Evolutionary conservation across 2,113 vertebrate genomes (phyloP), one percentile per base, ranked within the genome.

Genomic region (Choloepus hoffmanni): DNA sequence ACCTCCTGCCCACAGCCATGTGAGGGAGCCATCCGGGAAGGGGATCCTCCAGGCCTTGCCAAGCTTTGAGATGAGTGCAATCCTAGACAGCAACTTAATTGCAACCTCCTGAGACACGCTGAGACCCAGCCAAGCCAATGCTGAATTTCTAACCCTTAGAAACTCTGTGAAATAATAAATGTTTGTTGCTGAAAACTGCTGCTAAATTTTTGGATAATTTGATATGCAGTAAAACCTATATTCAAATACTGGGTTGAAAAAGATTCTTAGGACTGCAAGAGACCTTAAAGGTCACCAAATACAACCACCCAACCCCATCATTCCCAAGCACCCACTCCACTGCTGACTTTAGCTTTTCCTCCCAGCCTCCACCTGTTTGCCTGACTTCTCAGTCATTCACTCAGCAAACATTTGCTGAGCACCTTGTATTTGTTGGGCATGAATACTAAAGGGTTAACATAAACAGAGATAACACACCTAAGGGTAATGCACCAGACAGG

Each of bases 231-330:
- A 67, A 78, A 85, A 63, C 30, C 30, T 65, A 74, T 79, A 63
- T 92, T 33, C 88, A 86, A 50, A 63, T 16, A 55, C 45, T 78
- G 63, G 40, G 53, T 33, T 94, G 60, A 94, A 90, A 33, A 67
- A 67, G 26, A 81, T 26, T 86, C 65, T 86, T 73, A 48, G 81
- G 21, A 86, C 26, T 14, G 36, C 76, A 81, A 82, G 65, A 77
- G 45, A 45, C 12, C 43, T 93, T 36, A 78, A 79, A 85, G 45
- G 26, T 43, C 60, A 55, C 55, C 70, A 85, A 40, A 48, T 43
- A 7, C 26, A 82, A 68, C 13, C 30, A 79, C 5, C 24, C 16
- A 72, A 12, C 7, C 72, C 62, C 33, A 79, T 79, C 19, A 16
- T 24, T 85, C 30, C 40, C 65, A 73, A 73, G n/a, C 7, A 10